These are phyloP conservation scores for Acronicta aceris DNA, from an alignment of 2,888 invertebrate genomes.

Conservation along the genomic window DNA sequence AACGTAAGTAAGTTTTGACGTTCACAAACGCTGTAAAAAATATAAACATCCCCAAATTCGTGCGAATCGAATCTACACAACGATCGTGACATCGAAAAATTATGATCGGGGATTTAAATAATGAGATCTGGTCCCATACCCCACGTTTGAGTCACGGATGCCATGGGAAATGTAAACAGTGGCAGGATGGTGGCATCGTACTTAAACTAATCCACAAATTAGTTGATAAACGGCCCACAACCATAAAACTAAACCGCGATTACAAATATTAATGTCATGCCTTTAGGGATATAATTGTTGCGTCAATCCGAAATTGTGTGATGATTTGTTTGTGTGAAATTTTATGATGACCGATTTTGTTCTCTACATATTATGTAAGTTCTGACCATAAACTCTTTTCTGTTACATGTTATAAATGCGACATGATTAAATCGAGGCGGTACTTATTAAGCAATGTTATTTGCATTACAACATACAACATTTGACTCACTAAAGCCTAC, in stretches of 20 bases:
- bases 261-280: slow-evolving; percentile 37
- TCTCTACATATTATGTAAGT: too few species aligned
- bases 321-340: slow-evolving; percentile 17
- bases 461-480: too few species aligned
- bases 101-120: slow-evolving; percentile 83
- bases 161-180: slow-evolving; percentile 87
- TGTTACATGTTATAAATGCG: not conserved
- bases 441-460: too few species aligned
- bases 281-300: slow-evolving; percentile 11
- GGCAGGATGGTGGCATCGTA: slow-evolving; percentile 69
- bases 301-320: slow-evolving; percentile 1
- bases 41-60: slow-evolving; percentile 57
- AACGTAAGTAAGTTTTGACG: slow-evolving; percentile 12
- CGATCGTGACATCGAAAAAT: slow-evolving; percentile 78
- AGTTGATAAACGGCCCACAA: slow-evolving; percentile 72
- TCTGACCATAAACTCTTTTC: not conserved
- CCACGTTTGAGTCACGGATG: slow-evolving; percentile 63
- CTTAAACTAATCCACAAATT: slow-evolving; percentile 80
- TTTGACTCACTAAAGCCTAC: too few species aligned
- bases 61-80: slow-evolving; percentile 71
- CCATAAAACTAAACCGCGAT: slow-evolving; percentile 51
- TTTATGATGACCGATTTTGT: not conserved
- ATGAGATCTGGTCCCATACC: slow-evolving; percentile 78
- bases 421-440: too few species aligned
- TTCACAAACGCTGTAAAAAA: slow-evolving; percentile 33